Evolutionary conservation across 2,797 vertebrate genomes (phyloP).

Genomic region (Phoxinus dragarum): DNA sequence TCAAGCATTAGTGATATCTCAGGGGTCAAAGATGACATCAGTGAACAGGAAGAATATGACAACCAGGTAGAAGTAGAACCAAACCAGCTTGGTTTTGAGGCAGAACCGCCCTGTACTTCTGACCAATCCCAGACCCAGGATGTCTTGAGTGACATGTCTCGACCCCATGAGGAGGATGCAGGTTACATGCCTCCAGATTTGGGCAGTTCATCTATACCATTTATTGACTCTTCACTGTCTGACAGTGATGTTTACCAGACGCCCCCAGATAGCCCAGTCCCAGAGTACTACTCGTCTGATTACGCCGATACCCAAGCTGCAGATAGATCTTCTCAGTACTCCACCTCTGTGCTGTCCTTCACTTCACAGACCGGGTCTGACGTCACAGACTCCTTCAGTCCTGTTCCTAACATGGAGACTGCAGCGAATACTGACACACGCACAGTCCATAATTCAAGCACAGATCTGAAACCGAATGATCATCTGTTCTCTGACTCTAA

Average conservation of each 20-base stretch:
- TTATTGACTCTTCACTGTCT: conserved; percentile 43
- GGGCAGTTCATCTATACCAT: background rate
- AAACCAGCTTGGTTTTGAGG: conserved; percentile 4
- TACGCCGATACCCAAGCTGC: background rate
- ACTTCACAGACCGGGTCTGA: background rate
- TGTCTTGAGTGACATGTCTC: background rate
- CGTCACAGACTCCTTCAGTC: background rate
- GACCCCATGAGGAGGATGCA: background rate
- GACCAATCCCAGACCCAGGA: conserved; percentile 20
- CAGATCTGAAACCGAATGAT: background rate
- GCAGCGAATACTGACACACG: background rate
- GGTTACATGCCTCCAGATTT: conserved; percentile 12
- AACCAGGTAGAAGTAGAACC: background rate
- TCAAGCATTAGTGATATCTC: background rate
- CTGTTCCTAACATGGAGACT: conserved; percentile 11
- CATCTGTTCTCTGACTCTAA: background rate
- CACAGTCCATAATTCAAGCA: background rate
- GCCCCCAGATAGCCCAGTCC: conserved; percentile 45
- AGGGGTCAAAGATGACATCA: conserved; percentile 58
- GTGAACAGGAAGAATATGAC: conserved; percentile 13
- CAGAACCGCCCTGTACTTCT: background rate
- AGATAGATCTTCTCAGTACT: background rate
- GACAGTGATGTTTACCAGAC: conserved; percentile 52
- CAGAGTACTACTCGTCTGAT: background rate
- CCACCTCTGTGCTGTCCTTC: background rate